Evolutionary conservation across 2,797 vertebrate genomes (phyloP), one percentile per base, ranked within the genome.

Genomic region (Notolepis coatsorum): DNA sequence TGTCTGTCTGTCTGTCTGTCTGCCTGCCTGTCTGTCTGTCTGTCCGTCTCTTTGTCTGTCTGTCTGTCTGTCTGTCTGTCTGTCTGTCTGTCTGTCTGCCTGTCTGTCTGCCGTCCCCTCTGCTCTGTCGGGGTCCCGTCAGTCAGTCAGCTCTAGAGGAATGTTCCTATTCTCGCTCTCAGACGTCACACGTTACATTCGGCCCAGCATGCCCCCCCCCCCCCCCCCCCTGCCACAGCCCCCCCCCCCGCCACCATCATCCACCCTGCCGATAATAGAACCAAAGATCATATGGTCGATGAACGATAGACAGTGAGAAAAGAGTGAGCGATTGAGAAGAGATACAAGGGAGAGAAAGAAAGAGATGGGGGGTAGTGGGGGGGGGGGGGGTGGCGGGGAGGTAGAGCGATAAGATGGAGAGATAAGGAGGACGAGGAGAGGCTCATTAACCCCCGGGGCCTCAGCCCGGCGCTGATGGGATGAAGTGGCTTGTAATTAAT

Each of bases 401-500:
- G 37, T 1, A 48, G 27, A 17, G 42, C 49, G 7, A 42, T 33
- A 56, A 61, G 48, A 30, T 61, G 23, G 35, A 6, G 43, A 61
- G 43, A 61, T 48, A 59, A 60, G 54, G 24, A 48, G 7, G 45
- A 55, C n/a, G 47, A 38, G 10, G 31, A 13, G 27, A 31, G 43
- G 56, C 42, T 67, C 41, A 71, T 82, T 66, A 73, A n/a, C n/a
- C n/a, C 61, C 5, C 8, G 25, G 41, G 63, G 54, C 62, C 52
- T 66, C 42, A 20, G 43, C 46, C 24, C 54, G 55, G 13, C 43
- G 13, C 60, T 28, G 50, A 68, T 48, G 20, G 65, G 30, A 73
- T 74, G 42, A 71, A 53, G 50, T 42, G 57, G 48, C 64, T 71
- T 50, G 25, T 58, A 60, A 77, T 73, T 48, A 65, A 65, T 70